Percentiles rank a stretch among this genome's conserved stretches.
These are phyloP conservation scores for Mesorhabditis sp. DNA, from an alignment of 2,888 invertebrate species.

Conservation along the genomic window DNA sequence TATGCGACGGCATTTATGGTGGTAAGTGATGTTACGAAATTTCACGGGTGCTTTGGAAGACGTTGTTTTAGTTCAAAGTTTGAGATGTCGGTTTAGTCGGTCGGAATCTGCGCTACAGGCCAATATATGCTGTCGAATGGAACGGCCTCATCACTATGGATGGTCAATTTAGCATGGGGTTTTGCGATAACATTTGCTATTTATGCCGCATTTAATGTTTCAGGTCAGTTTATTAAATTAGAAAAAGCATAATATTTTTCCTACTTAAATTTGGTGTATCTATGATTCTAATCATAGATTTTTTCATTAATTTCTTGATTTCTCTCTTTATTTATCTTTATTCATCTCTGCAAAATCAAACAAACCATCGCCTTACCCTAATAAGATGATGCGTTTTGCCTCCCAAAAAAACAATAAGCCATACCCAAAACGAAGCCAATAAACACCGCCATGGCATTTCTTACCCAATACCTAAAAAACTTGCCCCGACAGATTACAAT, in stretches of 20 bases:
- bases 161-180: neutral
- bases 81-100: neutral
- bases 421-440: no score
- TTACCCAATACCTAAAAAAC: no score
- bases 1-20: constrained; percentile 1
- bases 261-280: no score
- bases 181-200: neutral
- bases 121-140: neutral
- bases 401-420: no score
- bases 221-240: neutral
- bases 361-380: no score
- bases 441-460: no score
- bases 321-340: no score
- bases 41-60: no score
- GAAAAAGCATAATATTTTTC: neutral
- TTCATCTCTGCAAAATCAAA: no score
- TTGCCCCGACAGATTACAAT: neutral
- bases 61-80: neutral
- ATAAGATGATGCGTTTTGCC: no score
- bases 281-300: no score
- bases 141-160: neutral
- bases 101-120: neutral
- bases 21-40: neutral
- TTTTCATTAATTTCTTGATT: no score
- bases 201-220: neutral